Conservation (phyloP, 2,797 vertebrate genomes). For the Serranus cabrilla region DNA sequence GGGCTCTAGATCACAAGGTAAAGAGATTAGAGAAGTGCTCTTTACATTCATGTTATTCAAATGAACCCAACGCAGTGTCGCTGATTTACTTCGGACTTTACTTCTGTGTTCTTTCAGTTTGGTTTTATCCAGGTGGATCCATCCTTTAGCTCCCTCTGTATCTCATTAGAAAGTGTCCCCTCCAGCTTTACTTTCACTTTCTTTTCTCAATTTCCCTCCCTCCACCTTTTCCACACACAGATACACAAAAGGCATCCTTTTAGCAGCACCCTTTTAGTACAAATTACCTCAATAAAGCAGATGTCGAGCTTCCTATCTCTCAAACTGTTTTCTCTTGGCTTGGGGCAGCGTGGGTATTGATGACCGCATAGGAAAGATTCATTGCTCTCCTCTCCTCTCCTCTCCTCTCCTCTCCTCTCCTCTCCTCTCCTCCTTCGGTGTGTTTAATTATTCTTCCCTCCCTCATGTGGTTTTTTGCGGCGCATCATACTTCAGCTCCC, state of each 20-base stretch:
- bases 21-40: slow-evolving; percentile 30
- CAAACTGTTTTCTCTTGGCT: slow-evolving; percentile 72
- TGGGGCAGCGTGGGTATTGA: slow-evolving; percentile 75
- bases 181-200: slow-evolving; percentile 60
- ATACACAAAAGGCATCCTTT: slow-evolving; percentile 55
- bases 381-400: slow-evolving; percentile 52
- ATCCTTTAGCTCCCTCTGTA: slow-evolving; percentile 23
- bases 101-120: slow-evolving; percentile 29
- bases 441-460: slow-evolving; percentile 29
- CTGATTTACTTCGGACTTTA: slow-evolving; percentile 5
- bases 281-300: slow-evolving; percentile 83
- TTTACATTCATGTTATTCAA: background rate
- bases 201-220: slow-evolving; percentile 32
- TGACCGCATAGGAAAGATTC: slow-evolving; percentile 78
- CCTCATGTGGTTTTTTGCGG: slow-evolving; percentile 37
- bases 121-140: slow-evolving; percentile 27
- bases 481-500: slow-evolving; percentile 53
- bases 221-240: slow-evolving; percentile 36
- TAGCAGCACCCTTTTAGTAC: slow-evolving; percentile 72
- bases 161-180: slow-evolving; percentile 59
- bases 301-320: slow-evolving; percentile 75
- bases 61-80: background rate
- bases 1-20: background rate
- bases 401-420: slow-evolving; percentile 15
- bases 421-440: slow-evolving; percentile 2